Base-by-base conservation (phyloP, 2,113 vertebrate species). In the Lipophrys pholis region DNA sequence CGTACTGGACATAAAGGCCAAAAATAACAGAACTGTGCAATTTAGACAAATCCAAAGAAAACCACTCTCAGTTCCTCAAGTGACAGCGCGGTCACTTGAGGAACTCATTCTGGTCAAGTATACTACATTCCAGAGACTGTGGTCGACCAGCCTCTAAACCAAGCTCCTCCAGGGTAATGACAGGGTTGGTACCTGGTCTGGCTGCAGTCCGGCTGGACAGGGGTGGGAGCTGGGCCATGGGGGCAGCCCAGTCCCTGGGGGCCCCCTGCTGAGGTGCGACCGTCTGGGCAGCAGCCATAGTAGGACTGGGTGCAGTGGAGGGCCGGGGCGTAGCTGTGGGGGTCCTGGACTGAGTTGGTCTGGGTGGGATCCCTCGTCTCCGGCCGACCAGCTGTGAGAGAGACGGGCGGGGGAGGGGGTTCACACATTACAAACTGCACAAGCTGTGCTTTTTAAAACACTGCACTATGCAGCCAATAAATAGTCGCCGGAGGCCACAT, bases 271-370 rank as follows among this genome's bases (percentile, higher is more conserved):
- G 84, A 46, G 6, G 84, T 83, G 41, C 68, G 86, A 36, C 87
- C 79, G 8, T 92, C 89, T 5, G 83, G 82, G 76, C 90, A 92
- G 80, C 90, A 92, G 71, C 90, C 90, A 6, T 89, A 89, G 30
- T 55, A 9, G 5, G 89, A 80, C 76, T 88, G 89, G 80, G 89
- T 89, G 61, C 91, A 91, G 85, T 92, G 91, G 64, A 83, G 60
- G 15, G 79, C 81, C 0, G 71, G 83, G 69, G 68, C 70, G 5
- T 69, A 81, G 69, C 69, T 4, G 48, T 88, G 61, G 30, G 85
- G 87, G 84, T 87, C 82, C 0, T 74, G 61, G 51, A 87, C 71
- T 1, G 74, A 65, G 79, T 89, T 88, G 0, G 82, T 78, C 62
- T 77, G 83, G 58, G 56, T 49, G 6, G 38, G 66, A 5, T 76